Base-by-base conservation (phyloP, 2,888 invertebrate species). In the Idaea biselata region DNA sequence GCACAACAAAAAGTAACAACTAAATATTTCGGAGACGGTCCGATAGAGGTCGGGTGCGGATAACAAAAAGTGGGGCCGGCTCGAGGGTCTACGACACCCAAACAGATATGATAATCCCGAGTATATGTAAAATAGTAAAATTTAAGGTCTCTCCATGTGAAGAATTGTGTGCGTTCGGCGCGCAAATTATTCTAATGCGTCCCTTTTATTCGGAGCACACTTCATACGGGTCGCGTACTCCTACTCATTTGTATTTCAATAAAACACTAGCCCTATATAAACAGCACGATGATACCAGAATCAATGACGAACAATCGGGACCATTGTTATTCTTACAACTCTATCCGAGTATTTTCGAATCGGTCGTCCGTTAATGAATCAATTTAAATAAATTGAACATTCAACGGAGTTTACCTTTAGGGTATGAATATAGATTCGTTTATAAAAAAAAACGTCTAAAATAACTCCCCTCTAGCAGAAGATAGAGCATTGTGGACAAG, bases 51-150 rank as follows among this genome's bases (percentile, higher is more conserved):
- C 82, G 90, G 89, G 88, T 86, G 81, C 84, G 86, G 86, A 82
- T 83, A 88, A 82, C 90, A 91, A 91, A 92, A 92, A 92, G 84
- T 85, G 84, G 89, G 86, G 75, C 79, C 76, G 76, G 64, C 71
- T 67, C 70, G 66, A 73, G 83, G 84, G 79, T 83, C 82, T 83
- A 77, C 79, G 75, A 84, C 84, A 83, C 88, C 86, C 89, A 86
- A 77, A 77, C 87, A 88, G 90, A 91, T 91, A 92, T 92, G 91
- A 91, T 92, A 91, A 91, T 91, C 90, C 89, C 85, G 76, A 87
- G 87, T 90, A 92, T 90, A 92, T 91, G 91, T 91, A 92, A 91
- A 92, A 91, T 92, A 92, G 92, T 91, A 86, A 91, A 92, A 91
- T 92, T 91, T 91, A 91, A 91, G 90, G 89, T 82, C 90, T 88